A percentile compares a stretch with the other conserved stretches of the same genome.
phyloP scores from a whole-genome alignment of 2,888 invertebrate species.

The Drosophila aldrichi region DNA sequence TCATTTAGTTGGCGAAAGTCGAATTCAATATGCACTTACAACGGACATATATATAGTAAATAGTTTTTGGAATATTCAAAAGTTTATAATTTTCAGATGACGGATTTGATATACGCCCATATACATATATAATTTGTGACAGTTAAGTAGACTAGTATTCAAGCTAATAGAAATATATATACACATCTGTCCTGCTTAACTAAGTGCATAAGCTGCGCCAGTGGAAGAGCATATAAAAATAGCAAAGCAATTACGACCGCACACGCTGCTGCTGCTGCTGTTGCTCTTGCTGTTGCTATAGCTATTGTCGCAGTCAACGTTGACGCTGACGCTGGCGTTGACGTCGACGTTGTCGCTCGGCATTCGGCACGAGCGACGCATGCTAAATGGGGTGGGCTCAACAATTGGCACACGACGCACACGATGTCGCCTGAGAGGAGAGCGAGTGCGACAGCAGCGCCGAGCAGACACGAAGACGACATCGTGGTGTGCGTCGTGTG shows the following conservation, averaged over 20 bases:
- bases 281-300: not conserved
- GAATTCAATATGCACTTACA: not conserved
- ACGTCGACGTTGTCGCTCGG: conserved; percentile 9
- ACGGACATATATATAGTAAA: not conserved
- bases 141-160: too few species aligned
- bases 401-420: conserved; percentile 51
- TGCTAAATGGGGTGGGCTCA: conserved; percentile 38
- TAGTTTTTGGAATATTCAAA: not conserved
- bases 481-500: conserved; percentile 31
- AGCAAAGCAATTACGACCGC: conserved; percentile 27
- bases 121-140: not conserved
- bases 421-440: not conserved
- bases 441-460: too few species aligned
- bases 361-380: conserved; percentile 51
- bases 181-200: too few species aligned
- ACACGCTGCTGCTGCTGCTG: conserved; percentile 33
- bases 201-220: not conserved
- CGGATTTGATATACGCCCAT: not conserved
- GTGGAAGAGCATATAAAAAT: conserved; percentile 5
- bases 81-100: not conserved
- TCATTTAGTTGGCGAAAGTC: not conserved
- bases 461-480: conserved; percentile 21
- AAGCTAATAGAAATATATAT: too few species aligned
- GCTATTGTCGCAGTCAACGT: conserved; percentile 5
- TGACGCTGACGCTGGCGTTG: conserved; percentile 1